Conservation (phyloP, 2,888 invertebrate species). For the Eulithis testata region DNA sequence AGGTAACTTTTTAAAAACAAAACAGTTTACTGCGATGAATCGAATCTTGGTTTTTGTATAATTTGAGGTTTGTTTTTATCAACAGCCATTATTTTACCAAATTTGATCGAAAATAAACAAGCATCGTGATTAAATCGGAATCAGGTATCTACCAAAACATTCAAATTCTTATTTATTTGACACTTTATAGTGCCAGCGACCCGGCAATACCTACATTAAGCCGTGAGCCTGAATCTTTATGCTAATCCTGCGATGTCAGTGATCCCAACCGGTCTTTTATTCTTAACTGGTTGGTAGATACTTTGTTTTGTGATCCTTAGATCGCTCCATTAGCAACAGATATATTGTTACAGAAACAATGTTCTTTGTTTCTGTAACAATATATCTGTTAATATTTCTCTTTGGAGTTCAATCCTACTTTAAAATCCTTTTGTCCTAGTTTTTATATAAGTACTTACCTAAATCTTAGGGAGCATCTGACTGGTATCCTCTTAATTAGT, state of each 20-base stretch:
- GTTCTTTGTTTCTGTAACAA: not conserved
- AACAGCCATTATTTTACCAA: too few species aligned
- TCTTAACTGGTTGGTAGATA: conserved; percentile 13
- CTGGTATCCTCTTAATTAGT: not conserved
- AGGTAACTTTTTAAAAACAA: too few species aligned
- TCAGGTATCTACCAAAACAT: conserved; percentile 3
- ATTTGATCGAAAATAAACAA: not conserved
- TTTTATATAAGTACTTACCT: not conserved
- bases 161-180: conserved; percentile 14
- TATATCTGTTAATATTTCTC: not conserved
- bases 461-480: too few species aligned
- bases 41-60: too few species aligned
- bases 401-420: not conserved
- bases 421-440: too few species aligned
- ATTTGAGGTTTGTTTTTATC: too few species aligned
- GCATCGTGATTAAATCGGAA: not conserved
- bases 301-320: conserved; percentile 2
- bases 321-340: not conserved
- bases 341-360: not conserved
- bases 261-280: conserved; percentile 52
- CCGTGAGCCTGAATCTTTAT: conserved; percentile 47
- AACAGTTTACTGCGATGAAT: too few species aligned
- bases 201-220: conserved; percentile 11
- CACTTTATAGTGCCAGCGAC: conserved; percentile 24
- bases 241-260: conserved; percentile 47